Base-by-base conservation (phyloP, 2,888 invertebrate species). In the Ligdia adustata region DNA sequence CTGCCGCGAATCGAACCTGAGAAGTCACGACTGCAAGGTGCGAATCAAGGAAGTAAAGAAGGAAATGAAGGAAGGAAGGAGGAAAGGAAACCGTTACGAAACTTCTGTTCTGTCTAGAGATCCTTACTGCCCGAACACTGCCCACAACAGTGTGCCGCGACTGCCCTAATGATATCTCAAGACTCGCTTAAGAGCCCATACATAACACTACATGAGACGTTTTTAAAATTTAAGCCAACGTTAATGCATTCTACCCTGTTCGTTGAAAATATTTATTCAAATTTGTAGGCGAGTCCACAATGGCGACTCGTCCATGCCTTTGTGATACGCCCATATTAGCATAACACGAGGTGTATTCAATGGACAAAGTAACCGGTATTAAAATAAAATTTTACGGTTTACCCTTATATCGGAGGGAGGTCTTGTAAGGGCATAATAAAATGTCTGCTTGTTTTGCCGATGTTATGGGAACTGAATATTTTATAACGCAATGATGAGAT, bases 201-300 rank as follows among this genome's bases (percentile, higher is more conserved):
- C 78, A 88, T 89, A 83, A 87, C 86, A 79, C 79, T 90, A 76
- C 83, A 87, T 79, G 88, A 75, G 90, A 90, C 89, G 74, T 89
- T 90, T 90, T 90, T 86, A 82, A 84, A 89, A 90, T 89, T 87
- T 90, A 90, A 88, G 77, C 72, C 86, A 81, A 82, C 86, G 69
- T 74, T 88, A 88, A 88, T 87, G 90, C 79, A 76, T 86, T 82
- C 76, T 77, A 72, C 77, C 75, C 82, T 77, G 83, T 82, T 83
- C 80, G 82, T 82, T 79, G 83, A 87, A 82, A 83, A 83, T 88
- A 81, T 82, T 85, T 88, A 88, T 90, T 86, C 75, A 86, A 88
- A 90, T 87, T 85, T 84, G 82, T 86, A 82, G 81, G 78, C 75
- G 74, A 80, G 69, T 72, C 56, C 62, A 85, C 83, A 82, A 80